A percentile compares a stretch with the other conserved stretches of the same genome.
Evolutionary conservation across 2,797 vertebrate species (phyloP).

Genomic region (Cephalopachus bancanus): DNA sequence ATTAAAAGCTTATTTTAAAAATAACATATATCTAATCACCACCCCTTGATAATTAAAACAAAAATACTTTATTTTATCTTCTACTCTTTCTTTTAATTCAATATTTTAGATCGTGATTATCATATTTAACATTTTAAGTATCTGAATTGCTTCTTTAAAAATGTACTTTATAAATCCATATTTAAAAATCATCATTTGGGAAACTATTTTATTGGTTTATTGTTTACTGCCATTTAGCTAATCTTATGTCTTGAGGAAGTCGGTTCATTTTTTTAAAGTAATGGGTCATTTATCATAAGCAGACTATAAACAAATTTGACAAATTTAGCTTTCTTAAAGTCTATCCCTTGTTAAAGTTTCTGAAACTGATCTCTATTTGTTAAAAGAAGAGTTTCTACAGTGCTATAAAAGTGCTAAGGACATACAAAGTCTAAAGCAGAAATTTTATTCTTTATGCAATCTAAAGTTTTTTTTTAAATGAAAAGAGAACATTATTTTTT

Average conservation of each 20-base stretch:
- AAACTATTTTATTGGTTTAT: not conserved
- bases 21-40: not conserved
- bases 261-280: conserved; percentile 13
- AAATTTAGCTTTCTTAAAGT: not conserved
- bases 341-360: not conserved
- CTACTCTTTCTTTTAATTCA: conserved; percentile 38
- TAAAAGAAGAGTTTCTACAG: conserved; percentile 20
- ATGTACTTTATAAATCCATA: conserved; percentile 16
- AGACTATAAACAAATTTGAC: conserved; percentile 17
- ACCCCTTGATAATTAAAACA: conserved; percentile 9
- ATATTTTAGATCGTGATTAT: not conserved
- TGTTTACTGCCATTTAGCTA: conserved; percentile 21
- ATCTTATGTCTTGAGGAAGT: not conserved
- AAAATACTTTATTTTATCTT: conserved; percentile 22
- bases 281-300: conserved; percentile 24
- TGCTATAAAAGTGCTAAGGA: not conserved
- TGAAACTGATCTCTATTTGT: not conserved
- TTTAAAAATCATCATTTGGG: not conserved
- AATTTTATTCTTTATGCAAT: not conserved
- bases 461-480: not conserved
- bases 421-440: not conserved
- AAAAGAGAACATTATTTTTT: too few species aligned
- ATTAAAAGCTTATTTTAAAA: conserved; percentile 12
- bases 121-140: conserved; percentile 56
- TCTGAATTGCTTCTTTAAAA: not conserved